These are phyloP conservation scores for Anser cygnoides DNA, from an alignment of 2,113 vertebrate species.

Conservation along the genomic window DNA sequence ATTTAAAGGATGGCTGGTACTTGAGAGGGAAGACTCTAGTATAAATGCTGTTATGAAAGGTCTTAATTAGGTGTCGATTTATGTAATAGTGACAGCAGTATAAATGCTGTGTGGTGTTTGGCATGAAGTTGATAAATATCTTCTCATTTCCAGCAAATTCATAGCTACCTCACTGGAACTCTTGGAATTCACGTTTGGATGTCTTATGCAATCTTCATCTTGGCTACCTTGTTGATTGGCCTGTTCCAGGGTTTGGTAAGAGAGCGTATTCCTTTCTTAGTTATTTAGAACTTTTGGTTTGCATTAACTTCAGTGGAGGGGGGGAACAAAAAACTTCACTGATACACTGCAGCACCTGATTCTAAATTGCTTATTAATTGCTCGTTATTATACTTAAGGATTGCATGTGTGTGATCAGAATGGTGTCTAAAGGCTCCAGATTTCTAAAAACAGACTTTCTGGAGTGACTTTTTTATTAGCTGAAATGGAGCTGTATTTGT, in stretches of 20 bases:
- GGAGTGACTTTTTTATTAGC: background rate
- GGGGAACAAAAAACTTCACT: background rate
- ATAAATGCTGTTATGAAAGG: background rate
- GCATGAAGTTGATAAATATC: background rate
- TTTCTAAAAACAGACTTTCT: background rate
- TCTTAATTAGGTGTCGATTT: background rate
- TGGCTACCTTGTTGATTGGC: constrained; percentile 83
- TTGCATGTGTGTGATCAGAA: background rate
- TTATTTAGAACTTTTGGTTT: background rate
- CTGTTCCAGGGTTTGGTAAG: constrained; percentile 88
- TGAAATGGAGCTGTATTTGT: background rate
- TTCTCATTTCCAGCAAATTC: constrained; percentile 80
- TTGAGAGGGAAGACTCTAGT: background rate
- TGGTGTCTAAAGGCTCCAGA: background rate
- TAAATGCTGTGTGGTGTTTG: background rate
- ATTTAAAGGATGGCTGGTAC: background rate
- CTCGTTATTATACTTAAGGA: background rate
- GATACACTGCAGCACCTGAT: background rate
- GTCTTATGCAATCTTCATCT: constrained; percentile 83
- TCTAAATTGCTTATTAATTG: background rate
- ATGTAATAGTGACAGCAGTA: background rate
- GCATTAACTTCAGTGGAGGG: background rate
- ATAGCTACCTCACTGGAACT: constrained; percentile 84
- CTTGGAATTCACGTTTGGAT: constrained; percentile 84
- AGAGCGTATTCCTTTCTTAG: background rate